Evolutionary conservation across 1,140 invertebrate genomes (phyloP).

Genomic region (Drosophila miranda): DNA sequence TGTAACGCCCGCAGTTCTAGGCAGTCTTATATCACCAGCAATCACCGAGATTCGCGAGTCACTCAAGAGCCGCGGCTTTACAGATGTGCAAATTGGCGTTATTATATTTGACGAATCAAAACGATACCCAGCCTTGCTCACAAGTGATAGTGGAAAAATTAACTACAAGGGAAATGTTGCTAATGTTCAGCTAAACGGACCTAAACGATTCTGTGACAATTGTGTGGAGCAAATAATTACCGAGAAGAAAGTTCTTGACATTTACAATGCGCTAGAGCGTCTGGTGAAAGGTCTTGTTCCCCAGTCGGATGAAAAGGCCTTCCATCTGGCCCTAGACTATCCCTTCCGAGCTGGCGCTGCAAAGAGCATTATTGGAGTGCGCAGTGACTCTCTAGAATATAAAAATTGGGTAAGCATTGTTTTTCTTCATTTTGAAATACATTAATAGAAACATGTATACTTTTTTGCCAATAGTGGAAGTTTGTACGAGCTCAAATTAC

Average conservation of each 20-base stretch:
- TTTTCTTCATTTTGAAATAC: background rate
- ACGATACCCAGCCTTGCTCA: conserved; percentile 84
- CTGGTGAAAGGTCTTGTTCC: conserved; percentile 57
- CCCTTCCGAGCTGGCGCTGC: conserved; percentile 85
- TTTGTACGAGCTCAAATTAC: conserved; percentile 60
- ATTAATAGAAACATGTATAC: background rate
- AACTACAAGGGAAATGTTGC: conserved; percentile 84
- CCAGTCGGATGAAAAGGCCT: conserved; percentile 83
- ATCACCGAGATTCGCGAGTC: conserved; percentile 81
- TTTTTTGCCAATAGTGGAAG: conserved; percentile 53
- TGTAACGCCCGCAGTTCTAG: conserved; percentile 77
- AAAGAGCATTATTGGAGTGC: conserved; percentile 84
- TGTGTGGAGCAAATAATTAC: conserved; percentile 68
- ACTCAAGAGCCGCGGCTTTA: conserved; percentile 83
- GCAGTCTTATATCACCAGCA: conserved; percentile 79
- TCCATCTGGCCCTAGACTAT: conserved; percentile 84
- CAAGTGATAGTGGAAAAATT: conserved; percentile 84
- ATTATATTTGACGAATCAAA: conserved; percentile 84
- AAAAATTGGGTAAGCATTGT: conserved; percentile 68
- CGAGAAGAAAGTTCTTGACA: conserved; percentile 60
- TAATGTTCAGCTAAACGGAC: conserved; percentile 83
- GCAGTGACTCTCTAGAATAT: conserved; percentile 63
- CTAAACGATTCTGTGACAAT: conserved; percentile 61
- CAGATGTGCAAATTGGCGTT: conserved; percentile 85
- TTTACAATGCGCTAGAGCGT: conserved; percentile 62